Evolutionary conservation across 1,140 invertebrate species (phyloP), one percentile per base, ranked within the genome.

Genomic region (Cydia fagiglandana): DNA sequence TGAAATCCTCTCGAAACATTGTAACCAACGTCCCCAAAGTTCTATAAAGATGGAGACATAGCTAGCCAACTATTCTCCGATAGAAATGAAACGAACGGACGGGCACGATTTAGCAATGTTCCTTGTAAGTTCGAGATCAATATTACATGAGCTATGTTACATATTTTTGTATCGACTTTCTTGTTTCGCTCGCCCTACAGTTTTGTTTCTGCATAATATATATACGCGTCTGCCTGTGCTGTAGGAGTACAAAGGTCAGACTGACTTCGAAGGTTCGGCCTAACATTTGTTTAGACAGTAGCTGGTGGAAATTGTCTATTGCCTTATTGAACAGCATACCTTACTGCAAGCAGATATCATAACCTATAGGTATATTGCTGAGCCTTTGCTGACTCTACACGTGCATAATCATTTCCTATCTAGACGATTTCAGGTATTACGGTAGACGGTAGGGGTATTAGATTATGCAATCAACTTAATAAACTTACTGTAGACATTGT

Each of bases 81-180:
- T 61, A 70, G 34, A 17, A 70, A 41, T 70, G 15, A 5, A 41
- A 70, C 66, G 24, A 41, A 70, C 45, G 34, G 13, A 70, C 20
- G 45, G 30, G 28, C 15, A 47, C 78, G 75, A 77, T 76, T 73
- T 75, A 61, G 28, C 68, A 79, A 79, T 79, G 75, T 41, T 75
- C 66, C 6, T 64, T 38, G 20, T 73, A 78, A 64, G n/a, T 73
- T 76, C 64, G 76, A 75, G 78, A 78, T 81, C 66, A 79, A 81
- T 81, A 79, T 79, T 79, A 75, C 64, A 77, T 53, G 74, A 79
- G 34, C 34, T 75, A 75, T 28, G 30, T n/a, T 70, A 34, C 34
- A 70, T 41, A 70, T 70, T 70, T 30, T 64, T 75, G 74, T 77
- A 77, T 79, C 73, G 70, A 74, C 61, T 74, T 75, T 79, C 66